phyloP scores from a whole-genome alignment of 2,113 vertebrate genomes.

The Eidolon helvum region DNA sequence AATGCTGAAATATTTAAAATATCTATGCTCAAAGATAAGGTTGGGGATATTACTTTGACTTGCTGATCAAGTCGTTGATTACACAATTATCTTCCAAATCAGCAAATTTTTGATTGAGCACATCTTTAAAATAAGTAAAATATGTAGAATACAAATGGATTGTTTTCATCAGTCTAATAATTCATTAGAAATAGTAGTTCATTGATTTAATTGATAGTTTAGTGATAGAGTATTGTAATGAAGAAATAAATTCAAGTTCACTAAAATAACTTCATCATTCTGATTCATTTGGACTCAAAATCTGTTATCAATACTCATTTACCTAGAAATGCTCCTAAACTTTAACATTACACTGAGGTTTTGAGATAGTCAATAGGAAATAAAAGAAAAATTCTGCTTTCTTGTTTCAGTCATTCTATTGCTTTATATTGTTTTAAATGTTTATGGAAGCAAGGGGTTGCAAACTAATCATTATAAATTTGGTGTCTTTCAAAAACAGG shows the following conservation, averaged over 20 bases:
- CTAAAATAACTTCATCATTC: background rate
- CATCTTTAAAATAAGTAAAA: conserved; percentile 42
- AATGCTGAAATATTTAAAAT: background rate
- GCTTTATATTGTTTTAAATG: background rate
- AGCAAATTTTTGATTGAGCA: background rate
- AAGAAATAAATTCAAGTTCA: conserved; percentile 9
- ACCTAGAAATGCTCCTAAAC: background rate
- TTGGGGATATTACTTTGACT: background rate
- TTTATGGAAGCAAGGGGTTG: background rate
- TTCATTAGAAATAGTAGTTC: background rate
- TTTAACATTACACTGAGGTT: background rate
- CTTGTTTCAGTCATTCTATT: background rate
- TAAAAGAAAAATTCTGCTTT: background rate
- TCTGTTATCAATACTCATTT: background rate
- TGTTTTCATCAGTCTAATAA: conserved; percentile 20
- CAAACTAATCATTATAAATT: background rate
- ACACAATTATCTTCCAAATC: background rate
- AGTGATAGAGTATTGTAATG: background rate
- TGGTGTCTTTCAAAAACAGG: background rate
- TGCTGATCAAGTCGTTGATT: background rate
- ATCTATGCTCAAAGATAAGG: background rate
- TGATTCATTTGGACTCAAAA: background rate
- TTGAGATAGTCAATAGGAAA: background rate
- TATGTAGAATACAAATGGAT: background rate
- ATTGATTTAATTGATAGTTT: conserved; percentile 28